A percentile compares a stretch with the other conserved stretches of the same genome.
phyloP scores from a whole-genome alignment of 2,888 invertebrate genomes.

The Lobophora halterata region DNA sequence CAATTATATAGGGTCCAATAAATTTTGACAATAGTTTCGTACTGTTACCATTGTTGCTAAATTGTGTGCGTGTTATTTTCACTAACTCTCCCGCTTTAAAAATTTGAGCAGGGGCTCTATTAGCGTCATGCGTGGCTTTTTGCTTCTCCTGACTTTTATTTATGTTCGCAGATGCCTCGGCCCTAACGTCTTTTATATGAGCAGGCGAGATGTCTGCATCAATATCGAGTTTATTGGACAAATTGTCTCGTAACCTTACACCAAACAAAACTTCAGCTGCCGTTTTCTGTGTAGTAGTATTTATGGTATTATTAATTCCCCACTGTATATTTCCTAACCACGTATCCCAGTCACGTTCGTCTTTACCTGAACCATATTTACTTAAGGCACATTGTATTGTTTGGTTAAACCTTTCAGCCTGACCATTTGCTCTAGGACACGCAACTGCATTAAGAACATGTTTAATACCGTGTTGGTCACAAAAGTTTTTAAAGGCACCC shows the following conservation, averaged over 20 bases:
- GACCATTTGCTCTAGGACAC: conserved; percentile 34
- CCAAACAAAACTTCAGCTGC: conserved; percentile 18
- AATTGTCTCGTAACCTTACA: neutral
- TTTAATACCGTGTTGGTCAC: conserved; percentile 33
- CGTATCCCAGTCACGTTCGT: too few relatives aligned
- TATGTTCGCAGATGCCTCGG: neutral
- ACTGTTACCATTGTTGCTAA: conserved; percentile 23
- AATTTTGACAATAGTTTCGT: conserved; percentile 30
- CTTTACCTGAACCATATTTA: too few relatives aligned
- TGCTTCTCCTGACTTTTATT: neutral
- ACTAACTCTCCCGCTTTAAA: conserved; percentile 19
- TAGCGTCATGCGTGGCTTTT: neutral
- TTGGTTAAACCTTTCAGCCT: conserved; percentile 29
- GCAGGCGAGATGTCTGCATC: too few relatives aligned
- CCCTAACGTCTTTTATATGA: too few relatives aligned
- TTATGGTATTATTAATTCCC: conserved; percentile 20
- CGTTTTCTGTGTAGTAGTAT: conserved; percentile 12
- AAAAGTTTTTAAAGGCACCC: conserved; percentile 38
- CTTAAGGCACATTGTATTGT: too few relatives aligned
- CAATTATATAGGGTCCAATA: conserved; percentile 26
- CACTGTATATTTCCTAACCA: conserved; percentile 19
- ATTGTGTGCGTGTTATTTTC: conserved; percentile 26
- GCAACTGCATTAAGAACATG: conserved; percentile 35
- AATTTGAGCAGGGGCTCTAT: neutral
- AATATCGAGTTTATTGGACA: too few relatives aligned